Base-by-base conservation (phyloP, 2,113 vertebrate genomes). In the Gavialis gangeticus region DNA sequence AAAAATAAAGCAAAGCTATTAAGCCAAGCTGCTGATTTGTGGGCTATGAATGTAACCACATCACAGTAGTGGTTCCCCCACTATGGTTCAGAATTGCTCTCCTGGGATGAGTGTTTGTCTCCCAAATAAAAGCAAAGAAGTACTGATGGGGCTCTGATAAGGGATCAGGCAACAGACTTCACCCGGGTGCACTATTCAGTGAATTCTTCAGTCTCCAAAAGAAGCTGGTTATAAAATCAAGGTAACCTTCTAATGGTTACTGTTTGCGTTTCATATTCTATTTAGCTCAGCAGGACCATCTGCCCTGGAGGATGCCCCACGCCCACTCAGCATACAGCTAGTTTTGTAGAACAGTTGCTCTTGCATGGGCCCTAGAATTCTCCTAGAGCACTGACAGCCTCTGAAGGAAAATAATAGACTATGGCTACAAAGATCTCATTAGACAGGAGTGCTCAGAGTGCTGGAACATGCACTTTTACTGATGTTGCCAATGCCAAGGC, bases 291-390 rank as follows among this genome's bases (percentile, higher is more conserved):
- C 30, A 84, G 75, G 28, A 84, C 37, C 17, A 88, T 22, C 69
- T 66, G 57, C 54, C n/a, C 28, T 69, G 17, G 9, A 18, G 4
- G n/a, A 46, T 46, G 46, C 46, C 19, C 9, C 30, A 21, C 4
- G 17, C n/a, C n/a, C 11, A 71, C 62, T 73, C 46, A 66, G 27
- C 0, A 0, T 46, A 28, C 60, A 1, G 0, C 10, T 84, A 75
- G 64, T 12, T 37, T 69, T 64, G 37, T 0, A 5, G 82, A 59
- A 37, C 0, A 0, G 54, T 60, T 82, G 62, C 58, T 82, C 62
- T 63, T 63, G 76, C 75, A n/a, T 0, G 0, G 81, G 67, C 13
- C 58, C 67, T 56, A 5, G 8, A 77, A 5, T 0, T 0, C 1
- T 1, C 28, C 2, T 7, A 34, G 91, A 37, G 22, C 17, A 69